Evolutionary conservation across 2,888 invertebrate species (phyloP).

Genomic region (Drosophila subquinaria): DNA sequence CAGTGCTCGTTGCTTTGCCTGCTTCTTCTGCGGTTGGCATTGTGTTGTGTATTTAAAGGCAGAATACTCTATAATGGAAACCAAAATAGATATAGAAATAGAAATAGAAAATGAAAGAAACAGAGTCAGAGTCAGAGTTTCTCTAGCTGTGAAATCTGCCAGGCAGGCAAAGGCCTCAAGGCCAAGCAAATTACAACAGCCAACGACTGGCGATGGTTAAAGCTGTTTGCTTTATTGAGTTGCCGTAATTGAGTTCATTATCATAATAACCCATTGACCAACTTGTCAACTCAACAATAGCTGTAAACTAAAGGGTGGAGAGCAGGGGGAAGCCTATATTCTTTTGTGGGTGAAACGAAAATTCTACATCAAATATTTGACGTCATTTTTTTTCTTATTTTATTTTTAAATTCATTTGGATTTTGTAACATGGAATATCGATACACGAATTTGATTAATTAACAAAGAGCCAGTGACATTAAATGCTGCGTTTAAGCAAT

Average conservation of each 20-base stretch:
- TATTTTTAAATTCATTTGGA: background rate
- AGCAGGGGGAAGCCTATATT: background rate
- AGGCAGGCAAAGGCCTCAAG: constrained; percentile 42
- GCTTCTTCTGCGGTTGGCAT: constrained; percentile 60
- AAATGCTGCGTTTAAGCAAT: constrained; percentile 57
- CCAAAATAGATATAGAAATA: constrained; percentile 47
- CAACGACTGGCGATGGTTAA: constrained; percentile 38
- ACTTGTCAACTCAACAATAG: constrained; percentile 68
- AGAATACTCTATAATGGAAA: constrained; percentile 50
- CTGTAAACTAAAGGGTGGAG: constrained; percentile 37
- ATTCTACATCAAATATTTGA: constrained; percentile 17
- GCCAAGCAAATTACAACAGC: constrained; percentile 62
- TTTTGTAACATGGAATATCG: constrained; percentile 22
- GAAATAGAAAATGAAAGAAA: constrained; percentile 25
- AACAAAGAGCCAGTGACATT: constrained; percentile 46
- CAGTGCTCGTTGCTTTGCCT: constrained; percentile 33
- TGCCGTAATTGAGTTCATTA: constrained; percentile 81
- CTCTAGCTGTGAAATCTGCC: constrained; percentile 78
- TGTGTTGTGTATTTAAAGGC: constrained; percentile 57
- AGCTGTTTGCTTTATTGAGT: constrained; percentile 30
- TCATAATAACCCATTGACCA: constrained; percentile 82
- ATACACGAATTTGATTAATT: constrained; percentile 49
- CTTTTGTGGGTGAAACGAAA: constrained; percentile 27
- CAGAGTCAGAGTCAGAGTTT: constrained; percentile 60
- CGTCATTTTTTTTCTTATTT: constrained; percentile 18